phyloP scores from a whole-genome alignment of 2,888 invertebrate genomes.

The Amiota minor region DNA sequence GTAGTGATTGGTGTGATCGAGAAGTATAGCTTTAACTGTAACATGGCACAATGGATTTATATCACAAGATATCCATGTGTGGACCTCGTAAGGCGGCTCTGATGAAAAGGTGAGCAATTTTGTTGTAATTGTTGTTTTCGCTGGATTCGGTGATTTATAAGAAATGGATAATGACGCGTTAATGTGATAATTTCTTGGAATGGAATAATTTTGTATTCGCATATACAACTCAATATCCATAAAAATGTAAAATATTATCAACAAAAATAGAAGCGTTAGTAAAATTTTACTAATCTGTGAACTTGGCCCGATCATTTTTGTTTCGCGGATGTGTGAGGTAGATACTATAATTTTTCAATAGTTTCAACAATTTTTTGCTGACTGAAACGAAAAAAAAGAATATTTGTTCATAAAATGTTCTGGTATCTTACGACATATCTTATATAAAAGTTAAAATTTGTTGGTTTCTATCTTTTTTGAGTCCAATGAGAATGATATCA shows the following conservation, averaged over 20 bases:
- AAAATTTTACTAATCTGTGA: slow-evolving; percentile 83
- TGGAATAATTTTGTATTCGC: slow-evolving; percentile 81
- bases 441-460: too few species aligned
- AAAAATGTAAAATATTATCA: slow-evolving; percentile 79
- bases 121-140: slow-evolving; percentile 34
- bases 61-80: slow-evolving; percentile 78
- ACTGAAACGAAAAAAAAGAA: slow-evolving; percentile 42
- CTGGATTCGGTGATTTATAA: slow-evolving; percentile 26
- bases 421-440: too few species aligned
- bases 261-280: slow-evolving; percentile 76
- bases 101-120: slow-evolving; percentile 50
- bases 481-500: too few species aligned
- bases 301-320: slow-evolving; percentile 81
- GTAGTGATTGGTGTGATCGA: slow-evolving; percentile 89
- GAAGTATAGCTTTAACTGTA: slow-evolving; percentile 86
- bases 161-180: slow-evolving; percentile 52
- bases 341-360: slow-evolving; percentile 40
- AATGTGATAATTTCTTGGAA: slow-evolving; percentile 75
- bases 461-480: too few species aligned
- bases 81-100: slow-evolving; percentile 58
- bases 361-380: slow-evolving; percentile 42
- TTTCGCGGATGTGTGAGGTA: slow-evolving; percentile 39
- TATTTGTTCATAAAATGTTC: background rate
- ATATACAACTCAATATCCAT: slow-evolving; percentile 84
- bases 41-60: slow-evolving; percentile 85